Evolutionary conservation across 2,888 invertebrate genomes (phyloP).

Genomic region (Junonia oenone): DNA sequence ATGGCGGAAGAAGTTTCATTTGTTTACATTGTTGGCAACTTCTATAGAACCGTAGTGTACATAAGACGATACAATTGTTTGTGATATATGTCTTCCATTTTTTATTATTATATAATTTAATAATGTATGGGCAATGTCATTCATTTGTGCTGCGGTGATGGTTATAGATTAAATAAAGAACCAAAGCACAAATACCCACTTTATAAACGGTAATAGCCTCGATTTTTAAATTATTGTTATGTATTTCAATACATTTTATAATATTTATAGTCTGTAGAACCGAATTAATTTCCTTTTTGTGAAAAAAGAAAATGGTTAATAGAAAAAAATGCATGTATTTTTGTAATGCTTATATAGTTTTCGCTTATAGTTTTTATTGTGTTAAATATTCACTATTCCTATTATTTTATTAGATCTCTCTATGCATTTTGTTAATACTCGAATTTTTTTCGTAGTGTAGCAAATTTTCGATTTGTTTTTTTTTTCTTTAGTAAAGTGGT

Average conservation of each 20-base stretch:
- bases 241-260: neutral
- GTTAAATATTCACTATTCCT: constrained; percentile 11
- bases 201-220: neutral
- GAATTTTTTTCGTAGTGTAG: constrained; percentile 35
- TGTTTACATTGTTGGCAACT: neutral
- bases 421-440: constrained; percentile 50
- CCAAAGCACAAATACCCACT: constrained; percentile 1
- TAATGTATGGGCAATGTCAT: neutral
- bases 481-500: constrained; percentile 18
- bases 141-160: neutral
- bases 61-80: neutral
- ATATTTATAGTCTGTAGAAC: neutral
- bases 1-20: too few species aligned
- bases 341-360: too few species aligned
- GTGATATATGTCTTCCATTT: neutral
- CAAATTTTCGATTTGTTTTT: constrained; percentile 14
- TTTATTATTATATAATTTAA: neutral
- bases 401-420: constrained; percentile 46
- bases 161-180: neutral
- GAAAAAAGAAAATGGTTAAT: neutral
- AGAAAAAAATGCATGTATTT: constrained; percentile 14
- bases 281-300: neutral
- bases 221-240: neutral
- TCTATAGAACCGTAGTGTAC: neutral
- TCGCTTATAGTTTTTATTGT: constrained; percentile 6